Base-by-base conservation (phyloP, 2,888 invertebrate species). In the Megaustenia siamemsis region DNA sequence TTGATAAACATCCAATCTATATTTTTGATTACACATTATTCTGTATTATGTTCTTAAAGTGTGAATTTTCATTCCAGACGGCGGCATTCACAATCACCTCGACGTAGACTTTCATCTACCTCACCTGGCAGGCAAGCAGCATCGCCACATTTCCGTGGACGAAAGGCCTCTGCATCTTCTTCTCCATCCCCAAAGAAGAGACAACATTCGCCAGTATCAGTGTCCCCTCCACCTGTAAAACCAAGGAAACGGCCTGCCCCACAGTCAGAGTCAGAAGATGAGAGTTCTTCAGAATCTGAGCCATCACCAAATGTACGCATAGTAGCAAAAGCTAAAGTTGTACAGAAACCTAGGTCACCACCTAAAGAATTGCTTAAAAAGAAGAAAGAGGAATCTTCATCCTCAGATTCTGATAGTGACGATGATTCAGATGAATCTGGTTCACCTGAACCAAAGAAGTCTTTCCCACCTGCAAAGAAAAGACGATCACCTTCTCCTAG, bases 111-210 rank as follows among this genome's bases (percentile, higher is more conserved):
- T 28, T 49, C 56, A 49, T 85, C 88, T 60, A 82, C 83, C 18
- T 82, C 82, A 53, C 86, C 83, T 24, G 68, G 68, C 45, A 82
- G 85, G 10, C 84, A 83, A 18, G 73, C 82, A 77, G 40, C 81
- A 68, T 77, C 82, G 8, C 76, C 86, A 8, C 84, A 86, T 71
- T 83, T 84, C 21, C 83, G 63, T 4, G 76, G 86, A 40, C 80
- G 84, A 66, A 88, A 86, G 43, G 78, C 83, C 32, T 86, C 88
- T 21, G 82, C 79, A 28, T 85, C 87, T 1, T 87, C 87, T 15
- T 80, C 84, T n/a, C 86, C 83, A 78, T 24, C 66, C 43, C 68
- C 82, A 68, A 77, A 77, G 56, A 79, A 85, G 83, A 60, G 85
- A 73, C 45, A 80, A 77, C 78, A 73, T 73, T 86, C 86, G 0